Evolutionary conservation across 1,140 invertebrate species (phyloP), one percentile per base, ranked within the genome.

Genomic region (Drosophila tropicalis): DNA sequence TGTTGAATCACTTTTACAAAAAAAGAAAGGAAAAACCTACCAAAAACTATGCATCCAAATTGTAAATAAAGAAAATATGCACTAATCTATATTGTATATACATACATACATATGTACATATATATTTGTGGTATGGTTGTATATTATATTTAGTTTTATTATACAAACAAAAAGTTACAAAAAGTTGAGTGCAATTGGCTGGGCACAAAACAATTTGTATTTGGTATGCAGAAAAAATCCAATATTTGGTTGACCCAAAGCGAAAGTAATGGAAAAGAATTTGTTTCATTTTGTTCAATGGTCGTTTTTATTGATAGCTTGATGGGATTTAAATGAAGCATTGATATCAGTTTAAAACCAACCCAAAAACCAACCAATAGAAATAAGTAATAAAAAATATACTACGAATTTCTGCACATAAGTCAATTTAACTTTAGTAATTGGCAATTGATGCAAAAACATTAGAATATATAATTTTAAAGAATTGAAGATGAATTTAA

Each of bases 1-100:
- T 77, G 72, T 73, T 69, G 66, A 70, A 86, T 70, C 68, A 72
- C 66, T 82, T 79, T 72, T 61, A n/a, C 62, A 25, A 36, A 34
- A 77, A 65, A 73, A 36, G 1, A 36, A 36, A 36, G 3, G 12
- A 36, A 36, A 36, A 36, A 9, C 7, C 7, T 1, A 2, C 51
- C n/a, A 40, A 58, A 57, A 54, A 32, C 36, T 60, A 19, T 22
- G 3, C 44, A 51, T 51, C 19, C 17, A 22, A 32, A 56, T 56
- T 2, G 13, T 56, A 56, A 56, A 56, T 56, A 56, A 32, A 25
- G 25, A 29, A 29, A 32, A 56, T 56, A 10, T 51, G 44, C 17
- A 62, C 17, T 36, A 58, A 57, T 41, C 22, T 39, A 67, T 47
- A 25, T 25, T 25, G 22, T 25, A 25, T 25, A 3, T 25, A 25